A percentile compares a stretch with the other conserved stretches of the same genome.
These are phyloP conservation scores for Steinernema hermaphroditum DNA, from an alignment of 2,888 invertebrate genomes.

Conservation along the genomic window DNA sequence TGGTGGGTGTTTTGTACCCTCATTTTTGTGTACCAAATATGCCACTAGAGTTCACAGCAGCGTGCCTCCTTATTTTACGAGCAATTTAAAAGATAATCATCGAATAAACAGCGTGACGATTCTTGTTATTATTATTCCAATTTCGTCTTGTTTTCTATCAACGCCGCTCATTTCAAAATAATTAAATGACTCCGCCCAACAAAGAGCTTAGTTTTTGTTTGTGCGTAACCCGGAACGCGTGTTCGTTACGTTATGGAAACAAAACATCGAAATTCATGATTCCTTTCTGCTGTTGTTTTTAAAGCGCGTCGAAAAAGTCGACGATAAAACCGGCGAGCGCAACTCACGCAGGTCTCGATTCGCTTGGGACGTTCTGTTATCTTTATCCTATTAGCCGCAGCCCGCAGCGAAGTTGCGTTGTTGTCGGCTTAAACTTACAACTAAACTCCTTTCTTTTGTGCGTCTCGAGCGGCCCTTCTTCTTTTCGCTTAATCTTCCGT, in stretches of 20 bases:
- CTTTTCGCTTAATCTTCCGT: slow-evolving; percentile 7
- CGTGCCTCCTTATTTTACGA: no score
- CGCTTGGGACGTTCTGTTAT: slow-evolving; percentile 11
- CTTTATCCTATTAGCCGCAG: slow-evolving; percentile 28
- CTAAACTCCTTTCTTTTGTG: background rate
- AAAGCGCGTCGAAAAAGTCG: background rate
- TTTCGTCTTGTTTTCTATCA: slow-evolving; percentile 4
- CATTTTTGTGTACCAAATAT: no score
- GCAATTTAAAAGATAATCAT: no score
- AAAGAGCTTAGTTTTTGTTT: background rate
- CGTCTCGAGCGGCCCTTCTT: background rate
- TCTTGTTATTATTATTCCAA: background rate
- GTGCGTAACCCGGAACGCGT: background rate
- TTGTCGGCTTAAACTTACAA: background rate
- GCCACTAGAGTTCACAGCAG: no score
- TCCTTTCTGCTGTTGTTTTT: background rate
- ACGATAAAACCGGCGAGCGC: background rate
- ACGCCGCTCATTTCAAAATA: background rate
- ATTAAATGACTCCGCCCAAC: background rate
- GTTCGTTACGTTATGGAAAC: background rate
- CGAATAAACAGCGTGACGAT: background rate
- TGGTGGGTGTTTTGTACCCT: no score
- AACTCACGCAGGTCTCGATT: slow-evolving; percentile 12
- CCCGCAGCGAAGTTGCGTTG: background rate
- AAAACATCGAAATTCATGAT: background rate